Base-by-base conservation (phyloP, 2,797 vertebrate species). In the Gymnothorax javanicus region DNA sequence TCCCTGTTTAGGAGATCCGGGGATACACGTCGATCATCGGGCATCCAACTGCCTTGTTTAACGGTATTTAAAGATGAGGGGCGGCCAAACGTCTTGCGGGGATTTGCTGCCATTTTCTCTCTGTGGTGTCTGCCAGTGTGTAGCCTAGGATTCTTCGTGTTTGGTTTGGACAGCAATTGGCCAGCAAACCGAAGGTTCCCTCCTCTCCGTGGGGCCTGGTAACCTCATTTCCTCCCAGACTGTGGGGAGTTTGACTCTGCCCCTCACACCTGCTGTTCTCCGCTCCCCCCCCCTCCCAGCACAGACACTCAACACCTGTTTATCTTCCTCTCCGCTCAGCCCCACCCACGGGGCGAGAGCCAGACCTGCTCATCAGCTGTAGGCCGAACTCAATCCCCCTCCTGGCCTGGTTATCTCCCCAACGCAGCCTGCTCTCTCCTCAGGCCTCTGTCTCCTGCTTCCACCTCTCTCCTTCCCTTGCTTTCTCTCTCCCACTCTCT, bases 321-420 rank as follows among this genome's bases (percentile, higher is more conserved):
- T 77, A 54, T 43, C 33, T 13, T 62, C 57, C 58, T 15, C 73
- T 50, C 27, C 50, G 57, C 27, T 25, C 54, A 11, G 23, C 85
- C 57, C 25, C 71, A 4, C 23, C 33, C 56, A 71, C n/a, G 52
- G 50, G 84, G 52, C 33, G 33, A 25, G 64, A 27, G 27, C 52
- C 54, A 56, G 11, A 56, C 33, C 85, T 77, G 56, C 54, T 56
- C n/a, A 4, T 25, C 85, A 60, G 77, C 86, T 87, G 86, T 23
- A 84, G 71, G 82, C 69, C 83, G 0, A 59, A 82, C 33, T n/a
- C 83, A 64, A 57, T 87, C 81, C 87, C 73, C 52, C 8, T 58
- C 50, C 77, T 52, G 1, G 17, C 85, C 71, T 88, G 86, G n/a
- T 88, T 84, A 88, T 87, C 83, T 85, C 43, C 54, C 25, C 62